Percentiles rank a stretch among this genome's conserved stretches.
Evolutionary conservation across 1,140 invertebrate genomes (phyloP).

Genomic region (Bombus fervidus): DNA sequence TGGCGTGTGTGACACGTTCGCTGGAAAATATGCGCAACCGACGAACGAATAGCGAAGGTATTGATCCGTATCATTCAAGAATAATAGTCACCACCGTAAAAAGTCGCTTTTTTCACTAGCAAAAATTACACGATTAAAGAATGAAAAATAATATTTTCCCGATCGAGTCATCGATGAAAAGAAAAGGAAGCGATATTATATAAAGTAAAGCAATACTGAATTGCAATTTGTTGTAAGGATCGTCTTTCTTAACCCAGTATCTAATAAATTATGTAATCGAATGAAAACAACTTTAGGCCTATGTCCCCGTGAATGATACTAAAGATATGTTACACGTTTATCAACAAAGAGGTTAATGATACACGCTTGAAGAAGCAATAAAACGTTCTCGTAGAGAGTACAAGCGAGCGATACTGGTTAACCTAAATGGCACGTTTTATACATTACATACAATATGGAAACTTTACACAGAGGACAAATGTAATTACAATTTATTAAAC

Average conservation of each 20-base stretch:
- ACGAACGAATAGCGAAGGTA: background rate
- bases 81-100: constrained; percentile 8
- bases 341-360: constrained; percentile 24
- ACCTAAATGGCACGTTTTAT: constrained; percentile 76
- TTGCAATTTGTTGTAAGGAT: background rate
- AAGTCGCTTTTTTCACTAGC: background rate
- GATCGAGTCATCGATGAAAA: background rate
- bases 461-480: constrained; percentile 45
- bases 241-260: background rate
- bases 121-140: background rate
- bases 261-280: constrained; percentile 21
- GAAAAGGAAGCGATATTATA: background rate
- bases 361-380: constrained; percentile 17
- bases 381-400: constrained; percentile 13
- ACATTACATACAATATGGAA: constrained; percentile 61
- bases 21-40: no score
- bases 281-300: constrained; percentile 1
- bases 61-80: constrained; percentile 24
- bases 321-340: constrained; percentile 31
- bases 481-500: constrained; percentile 46
- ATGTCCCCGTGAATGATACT: constrained; percentile 1
- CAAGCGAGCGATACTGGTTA: constrained; percentile 49
- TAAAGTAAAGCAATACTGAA: constrained; percentile 14
- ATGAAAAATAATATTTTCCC: background rate
- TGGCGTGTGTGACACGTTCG: no score